phyloP scores from a whole-genome alignment of 2,888 invertebrate genomes.

The Cecidostiba fungosa region DNA sequence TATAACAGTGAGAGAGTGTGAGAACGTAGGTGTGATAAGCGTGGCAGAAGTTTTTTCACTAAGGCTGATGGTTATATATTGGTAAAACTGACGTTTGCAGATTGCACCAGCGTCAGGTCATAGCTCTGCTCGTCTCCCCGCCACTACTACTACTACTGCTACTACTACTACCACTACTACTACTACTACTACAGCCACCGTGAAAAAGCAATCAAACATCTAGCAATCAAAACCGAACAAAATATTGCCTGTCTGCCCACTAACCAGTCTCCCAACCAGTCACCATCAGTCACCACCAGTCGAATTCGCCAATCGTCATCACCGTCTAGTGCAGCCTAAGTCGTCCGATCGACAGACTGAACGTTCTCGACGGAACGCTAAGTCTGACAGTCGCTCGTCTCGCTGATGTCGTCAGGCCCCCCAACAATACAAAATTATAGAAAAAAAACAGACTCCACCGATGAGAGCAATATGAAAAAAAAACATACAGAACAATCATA shows the following conservation, averaged over 20 bases:
- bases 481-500: slow-evolving; percentile 59
- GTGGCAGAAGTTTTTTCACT: slow-evolving; percentile 64
- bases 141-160: slow-evolving; percentile 70
- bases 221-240: slow-evolving; percentile 75
- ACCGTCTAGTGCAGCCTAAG: slow-evolving; percentile 75
- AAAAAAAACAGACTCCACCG: slow-evolving; percentile 28
- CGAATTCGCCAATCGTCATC: slow-evolving; percentile 78
- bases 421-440: slow-evolving; percentile 31
- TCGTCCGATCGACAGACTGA: slow-evolving; percentile 70
- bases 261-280: slow-evolving; percentile 79
- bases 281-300: slow-evolving; percentile 78
- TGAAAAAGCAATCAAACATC: slow-evolving; percentile 74
- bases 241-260: slow-evolving; percentile 79
- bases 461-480: slow-evolving; percentile 49
- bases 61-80: slow-evolving; percentile 76
- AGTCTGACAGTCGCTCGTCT: slow-evolving; percentile 71
- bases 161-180: slow-evolving; percentile 69
- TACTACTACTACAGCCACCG: slow-evolving; percentile 78
- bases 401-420: slow-evolving; percentile 73
- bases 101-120: slow-evolving; percentile 80
- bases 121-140: slow-evolving; percentile 80
- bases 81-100: slow-evolving; percentile 80
- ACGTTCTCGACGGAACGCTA: slow-evolving; percentile 64
- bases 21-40: slow-evolving; percentile 39
- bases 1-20: slow-evolving; percentile 29